Evolutionary conservation across 2,888 invertebrate species (phyloP).

Genomic region (Torymus texanus): DNA sequence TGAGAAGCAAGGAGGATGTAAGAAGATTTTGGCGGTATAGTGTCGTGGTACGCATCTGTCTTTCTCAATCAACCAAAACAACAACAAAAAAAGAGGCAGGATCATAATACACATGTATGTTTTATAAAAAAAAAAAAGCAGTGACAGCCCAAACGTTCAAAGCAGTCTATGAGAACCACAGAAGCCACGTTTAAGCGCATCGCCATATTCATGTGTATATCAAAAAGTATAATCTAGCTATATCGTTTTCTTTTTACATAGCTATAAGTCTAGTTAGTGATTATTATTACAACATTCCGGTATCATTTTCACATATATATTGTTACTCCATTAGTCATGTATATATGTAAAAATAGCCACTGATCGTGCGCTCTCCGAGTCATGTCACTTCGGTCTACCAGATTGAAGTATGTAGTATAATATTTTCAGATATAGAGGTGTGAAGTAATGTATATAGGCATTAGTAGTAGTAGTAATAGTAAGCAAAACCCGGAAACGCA

Average conservation of each 20-base stretch:
- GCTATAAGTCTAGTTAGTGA: slow-evolving; percentile 18
- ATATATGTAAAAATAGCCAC: slow-evolving; percentile 20
- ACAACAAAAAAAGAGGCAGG: too few relatives aligned
- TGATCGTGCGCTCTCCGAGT: slow-evolving; percentile 34
- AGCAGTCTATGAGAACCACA: slow-evolving; percentile 37
- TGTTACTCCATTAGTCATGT: neutral
- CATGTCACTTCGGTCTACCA: slow-evolving; percentile 20
- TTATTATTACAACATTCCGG: slow-evolving; percentile 39
- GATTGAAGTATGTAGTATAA: neutral
- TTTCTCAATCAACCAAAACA: neutral
- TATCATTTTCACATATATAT: slow-evolving; percentile 37
- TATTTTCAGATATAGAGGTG: slow-evolving; percentile 5
- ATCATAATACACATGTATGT: too few relatives aligned
- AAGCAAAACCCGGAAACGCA: slow-evolving; percentile 41
- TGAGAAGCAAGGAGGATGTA: slow-evolving; percentile 34
- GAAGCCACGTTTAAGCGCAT: slow-evolving; percentile 41
- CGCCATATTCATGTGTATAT: slow-evolving; percentile 6
- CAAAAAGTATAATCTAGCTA: slow-evolving; percentile 3
- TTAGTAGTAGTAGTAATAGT: too few relatives aligned
- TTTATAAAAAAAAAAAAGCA: slow-evolving; percentile 37
- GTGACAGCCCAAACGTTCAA: slow-evolving; percentile 37
- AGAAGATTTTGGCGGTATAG: slow-evolving; percentile 20
- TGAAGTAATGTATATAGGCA: neutral
- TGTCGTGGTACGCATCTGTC: neutral
- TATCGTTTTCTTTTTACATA: neutral